Conservation (phyloP, 2,888 invertebrate genomes). For the Cistogaster globosa region DNA sequence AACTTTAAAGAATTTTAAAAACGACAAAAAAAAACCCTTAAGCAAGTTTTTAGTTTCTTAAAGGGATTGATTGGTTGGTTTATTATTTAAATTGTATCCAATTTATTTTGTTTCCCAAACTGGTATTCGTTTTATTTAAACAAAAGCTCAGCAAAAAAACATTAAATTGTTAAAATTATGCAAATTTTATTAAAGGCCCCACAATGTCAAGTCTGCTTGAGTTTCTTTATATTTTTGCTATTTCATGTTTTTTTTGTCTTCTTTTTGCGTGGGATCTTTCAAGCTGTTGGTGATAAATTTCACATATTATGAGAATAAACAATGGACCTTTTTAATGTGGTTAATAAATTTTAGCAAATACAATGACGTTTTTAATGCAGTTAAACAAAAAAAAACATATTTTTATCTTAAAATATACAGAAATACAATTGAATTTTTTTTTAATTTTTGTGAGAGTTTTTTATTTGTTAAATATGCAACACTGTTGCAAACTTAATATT, state of each 20-base stretch:
- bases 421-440: neutral
- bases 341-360: slow-evolving; percentile 60
- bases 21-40: neutral
- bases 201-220: slow-evolving; percentile 52
- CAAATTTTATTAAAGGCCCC: slow-evolving; percentile 55
- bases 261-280: slow-evolving; percentile 57
- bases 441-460: neutral
- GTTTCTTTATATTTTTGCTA: slow-evolving; percentile 8
- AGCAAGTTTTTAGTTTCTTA: slow-evolving; percentile 14
- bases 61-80: neutral
- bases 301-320: slow-evolving; percentile 63
- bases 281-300: slow-evolving; percentile 64
- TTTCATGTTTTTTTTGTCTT: slow-evolving; percentile 3
- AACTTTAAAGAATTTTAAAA: slow-evolving; percentile 18
- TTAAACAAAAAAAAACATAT: slow-evolving; percentile 23
- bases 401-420: neutral
- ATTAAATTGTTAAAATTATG: slow-evolving; percentile 50
- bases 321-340: slow-evolving; percentile 54
- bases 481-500: neutral
- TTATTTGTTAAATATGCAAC: neutral
- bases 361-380: slow-evolving; percentile 38
- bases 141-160: neutral
- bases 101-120: slow-evolving; percentile 37
- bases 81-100: neutral
- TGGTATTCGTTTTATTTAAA: slow-evolving; percentile 6